Conservation (phyloP, 2,888 invertebrate species). For the Eudemis profundana region DNA sequence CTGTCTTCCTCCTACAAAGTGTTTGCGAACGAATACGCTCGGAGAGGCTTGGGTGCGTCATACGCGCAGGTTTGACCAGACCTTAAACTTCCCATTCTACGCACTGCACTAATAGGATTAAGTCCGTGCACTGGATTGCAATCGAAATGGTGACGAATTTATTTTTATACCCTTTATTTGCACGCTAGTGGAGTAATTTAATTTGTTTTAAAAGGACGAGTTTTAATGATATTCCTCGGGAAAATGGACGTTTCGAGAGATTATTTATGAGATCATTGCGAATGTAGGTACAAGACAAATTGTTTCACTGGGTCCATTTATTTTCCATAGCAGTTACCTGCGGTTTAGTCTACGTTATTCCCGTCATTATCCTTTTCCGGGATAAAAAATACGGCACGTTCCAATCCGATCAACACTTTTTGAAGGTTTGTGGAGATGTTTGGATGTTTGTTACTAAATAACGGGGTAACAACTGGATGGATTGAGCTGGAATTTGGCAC, state of each 20-base stretch:
- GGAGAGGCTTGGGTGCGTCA: too few relatives aligned
- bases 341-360: too few relatives aligned
- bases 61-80: background rate
- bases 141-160: conserved; percentile 52
- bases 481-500: too few relatives aligned
- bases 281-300: conserved; percentile 7
- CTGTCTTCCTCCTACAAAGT: too few relatives aligned
- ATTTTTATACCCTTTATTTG: conserved; percentile 52
- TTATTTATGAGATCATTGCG: conserved; percentile 12
- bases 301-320: conserved; percentile 14
- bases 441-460: background rate
- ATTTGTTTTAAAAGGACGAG: conserved; percentile 48
- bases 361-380: too few relatives aligned
- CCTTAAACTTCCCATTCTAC: conserved; percentile 22
- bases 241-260: conserved; percentile 14
- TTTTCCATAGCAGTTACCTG: too few relatives aligned
- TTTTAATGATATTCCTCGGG: conserved; percentile 9
- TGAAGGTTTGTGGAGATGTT: too few relatives aligned
- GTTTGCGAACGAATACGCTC: background rate
- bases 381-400: too few relatives aligned
- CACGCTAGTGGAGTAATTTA: conserved; percentile 44
- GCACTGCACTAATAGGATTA: conserved; percentile 50
- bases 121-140: conserved; percentile 51
- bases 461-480: too few relatives aligned
- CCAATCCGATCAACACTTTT: too few relatives aligned